A percentile compares a stretch with the other conserved stretches of the same genome.
Conservation (phyloP, 2,797 vertebrate species). For the Paedocypris micromegethes region DNA sequence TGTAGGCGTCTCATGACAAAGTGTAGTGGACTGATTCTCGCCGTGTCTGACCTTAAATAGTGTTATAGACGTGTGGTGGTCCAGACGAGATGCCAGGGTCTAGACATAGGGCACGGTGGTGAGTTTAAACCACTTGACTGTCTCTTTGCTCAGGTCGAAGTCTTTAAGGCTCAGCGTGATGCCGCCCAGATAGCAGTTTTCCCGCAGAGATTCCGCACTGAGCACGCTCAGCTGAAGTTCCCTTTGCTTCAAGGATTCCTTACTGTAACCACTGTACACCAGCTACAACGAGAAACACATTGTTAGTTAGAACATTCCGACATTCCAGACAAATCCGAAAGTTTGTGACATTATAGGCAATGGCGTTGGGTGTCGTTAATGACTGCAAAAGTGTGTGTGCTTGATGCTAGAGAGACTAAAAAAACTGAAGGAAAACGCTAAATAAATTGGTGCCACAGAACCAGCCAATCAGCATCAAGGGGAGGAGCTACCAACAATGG, state of each 20-base stretch:
- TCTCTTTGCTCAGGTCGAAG: constrained; percentile 96
- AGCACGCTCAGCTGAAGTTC: constrained; percentile 94
- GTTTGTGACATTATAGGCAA: too few species aligned
- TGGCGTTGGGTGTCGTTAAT: too few species aligned
- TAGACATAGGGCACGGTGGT: constrained; percentile 82
- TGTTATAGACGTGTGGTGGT: constrained; percentile 29
- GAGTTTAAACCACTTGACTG: constrained; percentile 93
- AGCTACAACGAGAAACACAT: constrained; percentile 65
- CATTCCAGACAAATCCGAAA: too few species aligned
- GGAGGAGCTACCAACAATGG: too few species aligned
- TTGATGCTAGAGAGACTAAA: too few species aligned
- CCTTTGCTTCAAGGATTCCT: constrained; percentile 85
- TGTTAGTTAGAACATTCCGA: too few species aligned
- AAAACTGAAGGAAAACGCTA: too few species aligned
- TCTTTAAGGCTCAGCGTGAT: constrained; percentile 90
- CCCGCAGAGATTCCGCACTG: constrained; percentile 90
- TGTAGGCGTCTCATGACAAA: constrained; percentile 57
- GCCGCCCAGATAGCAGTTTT: constrained; percentile 94
- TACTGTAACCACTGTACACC: constrained; percentile 92
- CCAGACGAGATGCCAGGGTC: constrained; percentile 32
- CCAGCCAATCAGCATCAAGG: too few species aligned
- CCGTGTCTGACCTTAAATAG: constrained; percentile 58
- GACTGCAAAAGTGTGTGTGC: too few species aligned
- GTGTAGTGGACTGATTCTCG: constrained; percentile 56
- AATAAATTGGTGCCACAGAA: too few species aligned